Conservation (phyloP, 2,888 invertebrate species). For the Aporophyla nigra region DNA sequence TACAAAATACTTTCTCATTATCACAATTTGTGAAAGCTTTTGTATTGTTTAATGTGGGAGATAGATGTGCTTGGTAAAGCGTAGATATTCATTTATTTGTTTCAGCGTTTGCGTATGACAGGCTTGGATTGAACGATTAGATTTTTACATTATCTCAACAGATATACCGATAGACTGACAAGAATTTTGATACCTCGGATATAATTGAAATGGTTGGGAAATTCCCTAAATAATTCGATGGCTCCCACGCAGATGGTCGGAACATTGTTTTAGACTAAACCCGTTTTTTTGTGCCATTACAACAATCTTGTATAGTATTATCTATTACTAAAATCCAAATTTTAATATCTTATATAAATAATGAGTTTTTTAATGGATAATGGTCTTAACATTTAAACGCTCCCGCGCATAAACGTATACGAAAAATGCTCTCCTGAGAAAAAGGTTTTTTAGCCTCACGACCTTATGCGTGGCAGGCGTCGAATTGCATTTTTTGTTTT, state of each 20-base stretch:
- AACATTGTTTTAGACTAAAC: too few species aligned
- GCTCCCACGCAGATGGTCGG: too few species aligned
- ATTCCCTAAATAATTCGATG: not conserved
- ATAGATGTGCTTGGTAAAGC: conserved; percentile 44
- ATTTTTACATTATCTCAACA: conserved; percentile 22
- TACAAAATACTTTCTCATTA: conserved; percentile 64
- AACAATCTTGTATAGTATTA: too few species aligned
- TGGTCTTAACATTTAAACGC: too few species aligned
- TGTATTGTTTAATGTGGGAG: conserved; percentile 44
- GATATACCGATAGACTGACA: not conserved
- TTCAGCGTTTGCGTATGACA: conserved; percentile 30
- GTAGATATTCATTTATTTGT: conserved; percentile 51
- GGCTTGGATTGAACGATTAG: conserved; percentile 16
- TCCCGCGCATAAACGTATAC: too few species aligned
- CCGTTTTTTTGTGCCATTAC: too few species aligned
- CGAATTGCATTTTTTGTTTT: not conserved
- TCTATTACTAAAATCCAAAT: too few species aligned
- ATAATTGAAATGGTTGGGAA: not conserved
- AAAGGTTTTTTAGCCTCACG: too few species aligned
- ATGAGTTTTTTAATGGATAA: too few species aligned
- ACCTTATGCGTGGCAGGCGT: too few species aligned
- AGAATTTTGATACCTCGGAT: not conserved
- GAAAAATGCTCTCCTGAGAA: too few species aligned
- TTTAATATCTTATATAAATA: too few species aligned
- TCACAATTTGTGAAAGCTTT: conserved; percentile 52